Conservation (phyloP, 2,113 vertebrate genomes). For the Tenebrosternarchus preto region DNA sequence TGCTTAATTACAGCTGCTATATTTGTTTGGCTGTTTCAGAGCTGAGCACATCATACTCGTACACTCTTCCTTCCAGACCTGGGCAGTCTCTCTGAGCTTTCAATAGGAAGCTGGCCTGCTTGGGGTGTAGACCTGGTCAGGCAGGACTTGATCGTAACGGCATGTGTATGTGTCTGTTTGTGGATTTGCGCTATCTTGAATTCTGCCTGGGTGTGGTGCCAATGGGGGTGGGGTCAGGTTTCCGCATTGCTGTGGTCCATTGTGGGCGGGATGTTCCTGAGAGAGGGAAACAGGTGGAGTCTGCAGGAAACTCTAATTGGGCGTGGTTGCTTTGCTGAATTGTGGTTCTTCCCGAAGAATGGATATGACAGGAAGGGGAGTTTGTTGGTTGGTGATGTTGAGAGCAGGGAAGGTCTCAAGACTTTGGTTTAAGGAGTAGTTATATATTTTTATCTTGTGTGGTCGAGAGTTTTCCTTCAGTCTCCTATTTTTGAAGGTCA, state of each 20-base stretch:
- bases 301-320: slow-evolving; percentile 44
- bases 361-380: background rate
- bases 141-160: background rate
- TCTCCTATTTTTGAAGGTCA: too few relatives aligned
- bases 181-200: background rate
- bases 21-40: background rate
- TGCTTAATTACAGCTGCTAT: background rate
- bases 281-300: slow-evolving; percentile 44
- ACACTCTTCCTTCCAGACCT: background rate
- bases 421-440: background rate
- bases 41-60: background rate
- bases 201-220: slow-evolving; percentile 10
- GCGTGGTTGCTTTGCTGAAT: background rate
- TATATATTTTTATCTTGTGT: too few relatives aligned
- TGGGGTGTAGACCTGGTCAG: background rate
- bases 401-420: background rate
- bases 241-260: background rate
- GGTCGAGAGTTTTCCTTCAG: too few relatives aligned
- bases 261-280: slow-evolving; percentile 42
- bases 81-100: background rate
- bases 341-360: background rate
- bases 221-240: background rate
- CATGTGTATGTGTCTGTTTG: background rate
- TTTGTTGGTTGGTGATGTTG: background rate
- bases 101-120: background rate